Base-by-base conservation (phyloP, 2,797 vertebrate species). In the Enteromius unitaeniatus region DNA sequence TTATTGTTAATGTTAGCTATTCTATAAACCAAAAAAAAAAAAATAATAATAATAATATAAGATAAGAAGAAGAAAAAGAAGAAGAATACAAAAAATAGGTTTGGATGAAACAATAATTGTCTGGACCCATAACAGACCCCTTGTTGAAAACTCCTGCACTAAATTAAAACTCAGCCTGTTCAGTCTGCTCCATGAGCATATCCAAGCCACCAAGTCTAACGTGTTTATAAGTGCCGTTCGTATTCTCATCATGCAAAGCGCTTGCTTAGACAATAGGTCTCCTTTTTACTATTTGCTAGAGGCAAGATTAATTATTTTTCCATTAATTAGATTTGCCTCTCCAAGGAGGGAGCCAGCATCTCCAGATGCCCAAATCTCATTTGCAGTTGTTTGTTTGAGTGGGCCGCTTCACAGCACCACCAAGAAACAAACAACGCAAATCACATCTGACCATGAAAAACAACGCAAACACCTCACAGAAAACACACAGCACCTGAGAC, bases 221-320 rank as follows among this genome's bases (percentile, higher is more conserved):
- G 17, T 21, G 51, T 68, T 69, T 58, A 69, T 26, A 21, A 37
- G 6, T 69, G 40, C n/a, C 51, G 86, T 94, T 92, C 87, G 86
- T 88, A 93, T 92, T 91, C 91, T 77, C 85, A 92, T 93, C 92
- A 92, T 90, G 92, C 85, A 86, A 87, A 88, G 85, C 86, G 81
- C 83, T 65, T 83, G 87, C 80, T 89, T 88, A 92, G 90, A 93
- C 91, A 93, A 91, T 94, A 93, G 90, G 84, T 88, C 89, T 85
- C 88, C 83, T 87, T 89, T 91, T 91, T 91, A 89, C 89, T 90
- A 91, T 93, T 93, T 94, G 92, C 93, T 90, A 88, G 88, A 89
- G 92, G 92, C 93, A 88, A 91, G 91, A 91, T 93, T 95, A 91
- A 95, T 95, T 95, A 95, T 89, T 90, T 90, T 89, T 77, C 82